phyloP scores from a whole-genome alignment of 2,888 invertebrate genomes.

The Amorpha juglandis region DNA sequence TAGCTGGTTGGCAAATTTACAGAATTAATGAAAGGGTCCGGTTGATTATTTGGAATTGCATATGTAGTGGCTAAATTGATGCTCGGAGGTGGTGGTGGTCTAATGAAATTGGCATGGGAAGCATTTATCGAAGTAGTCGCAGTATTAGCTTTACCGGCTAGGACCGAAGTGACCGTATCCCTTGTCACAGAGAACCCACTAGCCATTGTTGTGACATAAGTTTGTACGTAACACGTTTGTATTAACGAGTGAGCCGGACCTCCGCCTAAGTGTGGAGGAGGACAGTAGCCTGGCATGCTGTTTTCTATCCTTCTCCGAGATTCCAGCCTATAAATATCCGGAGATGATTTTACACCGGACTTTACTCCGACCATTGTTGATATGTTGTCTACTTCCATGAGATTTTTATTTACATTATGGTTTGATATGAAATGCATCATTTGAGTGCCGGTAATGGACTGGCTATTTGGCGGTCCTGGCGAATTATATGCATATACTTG shows the following conservation, averaged over 20 bases:
- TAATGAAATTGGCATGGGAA: constrained; percentile 75
- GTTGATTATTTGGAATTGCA: constrained; percentile 77
- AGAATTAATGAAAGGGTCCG: constrained; percentile 77
- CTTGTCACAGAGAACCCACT: constrained; percentile 90
- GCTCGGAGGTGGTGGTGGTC: constrained; percentile 74
- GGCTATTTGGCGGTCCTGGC: constrained; percentile 66
- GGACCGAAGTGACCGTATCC: constrained; percentile 92
- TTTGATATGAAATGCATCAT: constrained; percentile 82
- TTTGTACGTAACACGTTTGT: constrained; percentile 75
- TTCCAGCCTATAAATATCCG: constrained; percentile 62
- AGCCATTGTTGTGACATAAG: constrained; percentile 82
- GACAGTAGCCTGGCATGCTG: constrained; percentile 77
- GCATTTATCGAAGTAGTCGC: constrained; percentile 90
- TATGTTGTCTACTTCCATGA: constrained; percentile 82
- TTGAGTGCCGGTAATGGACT: constrained; percentile 69
- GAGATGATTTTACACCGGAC: constrained; percentile 59
- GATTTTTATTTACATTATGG: constrained; percentile 78
- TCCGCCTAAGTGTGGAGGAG: constrained; percentile 77
- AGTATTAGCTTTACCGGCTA: constrained; percentile 90
- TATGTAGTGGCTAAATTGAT: constrained; percentile 73
- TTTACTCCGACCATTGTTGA: constrained; percentile 80
- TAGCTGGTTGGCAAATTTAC: constrained; percentile 78
- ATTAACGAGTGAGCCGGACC: constrained; percentile 74
- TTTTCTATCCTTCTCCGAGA: constrained; percentile 65
- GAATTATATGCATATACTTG: constrained; percentile 68